Base-by-base conservation (phyloP, 2,888 invertebrate genomes). In the Prosopocoilus inquinatus region DNA sequence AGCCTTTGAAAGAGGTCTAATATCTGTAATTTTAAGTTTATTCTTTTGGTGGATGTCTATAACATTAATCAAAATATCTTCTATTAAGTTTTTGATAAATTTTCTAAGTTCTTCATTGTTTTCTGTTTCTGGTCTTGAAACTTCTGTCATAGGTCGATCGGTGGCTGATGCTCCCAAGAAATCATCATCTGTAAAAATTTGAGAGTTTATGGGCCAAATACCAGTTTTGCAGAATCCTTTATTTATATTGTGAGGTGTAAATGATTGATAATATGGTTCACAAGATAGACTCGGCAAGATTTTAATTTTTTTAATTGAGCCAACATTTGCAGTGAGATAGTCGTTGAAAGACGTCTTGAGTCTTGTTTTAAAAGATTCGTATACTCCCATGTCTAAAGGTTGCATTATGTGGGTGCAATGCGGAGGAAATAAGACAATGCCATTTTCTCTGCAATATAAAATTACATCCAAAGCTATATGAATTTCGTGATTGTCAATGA, bases 401-500 rank as follows among this genome's bases (percentile, higher is more conserved):
- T n/a, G n/a, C n/a, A n/a, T n/a, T n/a, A n/a, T n/a, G 57, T 76
- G 72, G 11, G 66, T 65, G 53, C 70, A 73, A 59, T 72, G 72
- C 28, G 64, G 62, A 28, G 61, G 64, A 56, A 67, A 67, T 33
- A 52, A 69, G 49, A 71, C 64, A 51, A 75, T 70, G 11, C 73
- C 72, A 64, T 74, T 71, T 16, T 70, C 67, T 57, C 67, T 70
- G 16, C 70, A 13, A 71, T 50, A 20, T 63, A 61, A n/a, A n/a
- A n/a, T n/a, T n/a, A n/a, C n/a, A n/a, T n/a, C n/a, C n/a, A n/a
- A n/a, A n/a, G n/a, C n/a, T 13, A 67, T 50, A 55, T 71, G 71
- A n/a, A 58, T 64, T 55, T 68, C 69, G 57, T 73, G 68, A 57
- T 71, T 70, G 50, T 72, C 70, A 44, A 53, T 47, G 28, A 69